These are phyloP conservation scores for Siniperca scherzeri DNA, from an alignment of 2,797 vertebrate genomes.

Conservation along the genomic window DNA sequence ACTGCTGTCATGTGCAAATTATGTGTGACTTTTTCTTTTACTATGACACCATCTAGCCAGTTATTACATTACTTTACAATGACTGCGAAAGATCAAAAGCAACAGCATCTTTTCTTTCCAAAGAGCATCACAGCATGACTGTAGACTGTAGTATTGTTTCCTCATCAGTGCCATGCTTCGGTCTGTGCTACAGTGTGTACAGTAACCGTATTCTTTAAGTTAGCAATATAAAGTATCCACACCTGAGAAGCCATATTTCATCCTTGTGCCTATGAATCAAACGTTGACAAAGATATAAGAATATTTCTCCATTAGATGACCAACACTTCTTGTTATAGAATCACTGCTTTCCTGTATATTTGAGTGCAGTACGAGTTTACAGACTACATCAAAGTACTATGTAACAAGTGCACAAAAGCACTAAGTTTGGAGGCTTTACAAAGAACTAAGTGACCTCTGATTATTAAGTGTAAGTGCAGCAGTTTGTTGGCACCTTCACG, in stretches of 20 bases:
- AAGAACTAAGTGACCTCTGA: not conserved
- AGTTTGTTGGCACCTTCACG: conserved; percentile 83
- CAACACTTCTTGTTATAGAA: not conserved
- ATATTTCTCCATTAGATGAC: not conserved
- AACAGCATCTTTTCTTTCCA: not conserved
- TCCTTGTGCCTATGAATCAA: not conserved
- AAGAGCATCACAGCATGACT: not conserved
- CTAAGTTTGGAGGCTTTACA: not conserved
- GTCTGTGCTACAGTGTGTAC: not conserved
- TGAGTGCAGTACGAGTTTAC: not conserved
- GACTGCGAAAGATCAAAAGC: not conserved
- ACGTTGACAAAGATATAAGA: not conserved
- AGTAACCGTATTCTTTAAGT: not conserved
- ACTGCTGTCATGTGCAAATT: too few relatives aligned
- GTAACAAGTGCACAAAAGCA: too few relatives aligned
- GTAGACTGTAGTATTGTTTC: not conserved
- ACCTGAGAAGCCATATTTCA: too few relatives aligned
- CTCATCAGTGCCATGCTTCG: not conserved
- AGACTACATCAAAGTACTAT: not conserved
- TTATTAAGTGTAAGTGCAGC: not conserved
- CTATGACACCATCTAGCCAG: too few relatives aligned
- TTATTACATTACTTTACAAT: too few relatives aligned
- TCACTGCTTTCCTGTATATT: not conserved
- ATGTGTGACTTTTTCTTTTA: too few relatives aligned
- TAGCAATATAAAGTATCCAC: not conserved